Percentiles rank a stretch among this genome's conserved stretches.
Conservation (phyloP, 2,113 vertebrate genomes). For the Crotalus viridis region DNA sequence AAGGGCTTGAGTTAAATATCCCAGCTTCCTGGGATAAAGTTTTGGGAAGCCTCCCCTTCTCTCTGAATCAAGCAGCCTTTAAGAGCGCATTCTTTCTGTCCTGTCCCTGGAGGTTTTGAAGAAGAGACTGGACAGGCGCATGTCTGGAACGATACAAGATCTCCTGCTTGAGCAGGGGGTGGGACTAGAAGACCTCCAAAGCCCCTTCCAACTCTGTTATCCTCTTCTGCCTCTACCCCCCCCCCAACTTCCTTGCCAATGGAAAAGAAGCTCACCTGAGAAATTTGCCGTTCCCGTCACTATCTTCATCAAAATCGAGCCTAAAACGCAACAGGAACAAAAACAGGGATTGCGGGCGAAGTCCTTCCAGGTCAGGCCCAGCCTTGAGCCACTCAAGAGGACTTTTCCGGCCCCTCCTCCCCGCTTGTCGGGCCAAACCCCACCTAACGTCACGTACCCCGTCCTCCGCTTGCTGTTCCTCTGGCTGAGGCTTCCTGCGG, state of each 20-base stretch:
- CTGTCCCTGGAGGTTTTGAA: background rate
- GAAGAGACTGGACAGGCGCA: background rate
- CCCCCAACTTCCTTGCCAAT: background rate
- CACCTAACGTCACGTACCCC: conserved; percentile 69
- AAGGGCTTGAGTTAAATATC: background rate
- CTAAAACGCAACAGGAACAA: conserved; percentile 49
- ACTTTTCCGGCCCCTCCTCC: too few relatives aligned
- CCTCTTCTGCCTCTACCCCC: too few relatives aligned
- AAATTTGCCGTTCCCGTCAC: conserved; percentile 84
- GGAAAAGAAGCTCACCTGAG: conserved; percentile 78
- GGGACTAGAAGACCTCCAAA: background rate
- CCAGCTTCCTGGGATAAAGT: too few relatives aligned
- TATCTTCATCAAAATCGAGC: conserved; percentile 81
- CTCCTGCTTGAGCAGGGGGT: background rate
- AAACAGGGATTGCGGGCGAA: background rate
- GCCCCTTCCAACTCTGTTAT: too few relatives aligned
- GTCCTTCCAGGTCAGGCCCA: background rate
- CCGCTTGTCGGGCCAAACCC: too few relatives aligned
- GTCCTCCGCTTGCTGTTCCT: conserved; percentile 84
- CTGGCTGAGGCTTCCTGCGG: conserved; percentile 72
- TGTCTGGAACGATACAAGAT: background rate
- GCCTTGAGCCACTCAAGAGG: background rate
- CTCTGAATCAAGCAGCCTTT: background rate
- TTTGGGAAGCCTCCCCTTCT: background rate
- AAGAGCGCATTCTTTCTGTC: background rate